These are phyloP conservation scores for Urocitellus parryii DNA, from an alignment of 2,113 vertebrate genomes.

Conservation along the genomic window DNA sequence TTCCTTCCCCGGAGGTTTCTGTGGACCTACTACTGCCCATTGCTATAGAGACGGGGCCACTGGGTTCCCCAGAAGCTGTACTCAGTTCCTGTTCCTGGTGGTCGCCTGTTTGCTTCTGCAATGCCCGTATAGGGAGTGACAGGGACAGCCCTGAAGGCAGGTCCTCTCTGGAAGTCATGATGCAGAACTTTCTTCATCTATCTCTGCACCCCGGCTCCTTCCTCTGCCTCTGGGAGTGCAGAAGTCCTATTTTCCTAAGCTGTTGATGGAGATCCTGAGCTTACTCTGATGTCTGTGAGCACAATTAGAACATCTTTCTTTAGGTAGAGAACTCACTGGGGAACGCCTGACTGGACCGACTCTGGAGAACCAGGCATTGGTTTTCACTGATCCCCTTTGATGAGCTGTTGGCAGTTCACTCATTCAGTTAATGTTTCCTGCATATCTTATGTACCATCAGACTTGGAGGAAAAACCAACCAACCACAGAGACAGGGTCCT, in stretches of 20 bases:
- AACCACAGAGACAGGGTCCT: neutral
- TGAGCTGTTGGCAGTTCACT: neutral
- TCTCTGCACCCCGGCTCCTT: neutral
- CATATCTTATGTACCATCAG: neutral
- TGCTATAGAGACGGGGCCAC: neutral
- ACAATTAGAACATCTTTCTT: neutral
- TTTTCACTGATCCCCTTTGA: no score
- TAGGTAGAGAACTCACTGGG: neutral
- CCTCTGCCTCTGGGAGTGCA: neutral
- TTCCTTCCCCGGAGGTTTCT: neutral
- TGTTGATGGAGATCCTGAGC: neutral
- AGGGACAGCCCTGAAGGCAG: rapidly evolving
- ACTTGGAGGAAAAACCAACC: neutral
- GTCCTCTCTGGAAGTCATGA: neutral
- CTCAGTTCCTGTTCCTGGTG: neutral
- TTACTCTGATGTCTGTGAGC: no score
- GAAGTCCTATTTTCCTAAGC: neutral
- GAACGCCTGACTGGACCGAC: neutral
- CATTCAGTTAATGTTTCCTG: neutral
- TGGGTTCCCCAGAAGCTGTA: neutral
- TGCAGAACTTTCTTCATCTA: rapidly evolving
- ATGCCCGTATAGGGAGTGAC: neutral
- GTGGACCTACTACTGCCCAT: neutral
- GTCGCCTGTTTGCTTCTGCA: no score
- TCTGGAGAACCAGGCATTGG: neutral